A percentile compares a stretch with the other conserved stretches of the same genome.
Conservation (phyloP, 2,888 invertebrate genomes). For the Magallana nippona region DNA sequence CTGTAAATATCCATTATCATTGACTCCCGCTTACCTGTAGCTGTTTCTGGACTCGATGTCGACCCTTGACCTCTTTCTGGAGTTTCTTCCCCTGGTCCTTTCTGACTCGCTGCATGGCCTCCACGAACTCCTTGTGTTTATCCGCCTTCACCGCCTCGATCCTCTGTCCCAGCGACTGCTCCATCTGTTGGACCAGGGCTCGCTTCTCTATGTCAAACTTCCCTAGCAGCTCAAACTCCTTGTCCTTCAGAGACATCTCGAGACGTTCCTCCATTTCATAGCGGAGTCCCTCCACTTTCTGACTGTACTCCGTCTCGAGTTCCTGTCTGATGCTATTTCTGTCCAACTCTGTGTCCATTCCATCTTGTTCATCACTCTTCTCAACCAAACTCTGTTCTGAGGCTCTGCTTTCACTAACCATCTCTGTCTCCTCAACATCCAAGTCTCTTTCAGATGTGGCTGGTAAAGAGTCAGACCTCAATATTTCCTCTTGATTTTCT, state of each 20-base stretch:
- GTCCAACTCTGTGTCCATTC: constrained; percentile 24
- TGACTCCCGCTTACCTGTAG: constrained; percentile 66
- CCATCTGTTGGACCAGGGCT: constrained; percentile 60
- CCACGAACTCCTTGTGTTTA: constrained; percentile 72
- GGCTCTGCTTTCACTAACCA: too few relatives aligned
- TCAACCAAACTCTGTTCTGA: too few relatives aligned
- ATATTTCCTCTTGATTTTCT: too few relatives aligned
- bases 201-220: constrained; percentile 62
- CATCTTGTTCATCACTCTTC: constrained; percentile 1
- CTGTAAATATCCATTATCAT: too few relatives aligned
- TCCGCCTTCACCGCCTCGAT: constrained; percentile 65
- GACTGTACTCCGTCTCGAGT: constrained; percentile 55
- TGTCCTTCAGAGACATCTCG: constrained; percentile 60
- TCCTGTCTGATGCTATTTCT: constrained; percentile 25
- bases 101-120: constrained; percentile 70
- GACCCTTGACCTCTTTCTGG: constrained; percentile 49
- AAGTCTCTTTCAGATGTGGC: too few relatives aligned
- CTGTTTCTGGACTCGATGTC: constrained; percentile 60
- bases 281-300: constrained; percentile 59
- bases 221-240: constrained; percentile 62
- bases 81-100: constrained; percentile 62
- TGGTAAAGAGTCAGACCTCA: too few relatives aligned
- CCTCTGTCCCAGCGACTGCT: constrained; percentile 62
- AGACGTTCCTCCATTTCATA: constrained; percentile 71
- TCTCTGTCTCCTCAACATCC: too few relatives aligned